Evolutionary conservation across 1,140 invertebrate species (phyloP), one percentile per base, ranked within the genome.

Genomic region (Megalonaias nervosa): DNA sequence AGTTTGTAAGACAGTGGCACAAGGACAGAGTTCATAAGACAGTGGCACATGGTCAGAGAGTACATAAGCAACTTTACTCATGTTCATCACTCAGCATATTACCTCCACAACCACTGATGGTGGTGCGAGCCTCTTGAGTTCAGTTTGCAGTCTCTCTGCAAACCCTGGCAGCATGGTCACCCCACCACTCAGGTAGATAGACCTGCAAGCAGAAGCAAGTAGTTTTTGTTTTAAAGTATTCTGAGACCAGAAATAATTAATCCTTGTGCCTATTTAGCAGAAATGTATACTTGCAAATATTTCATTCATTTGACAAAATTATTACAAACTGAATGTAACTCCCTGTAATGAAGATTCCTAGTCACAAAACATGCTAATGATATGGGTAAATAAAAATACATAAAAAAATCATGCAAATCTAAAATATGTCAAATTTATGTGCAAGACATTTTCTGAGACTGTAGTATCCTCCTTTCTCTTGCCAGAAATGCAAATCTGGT

Each of bases 111-210:
- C 90, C n/a, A 94, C 89, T 73, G 92, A 91, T 16, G 91, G 89
- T 12, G 93, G 93, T 17, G 92, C 92, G 31, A 94, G 81, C 77
- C 93, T 93, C 55, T 89, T 89, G 5, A 94, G 80, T 87, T 94
- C 94, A 23, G 77, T 81, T 83, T 94, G 89, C 11, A 94, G 86
- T 77, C 94, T 85, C 71, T 93, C 93, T n/a, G 91, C 90, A 85
- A 94, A 92, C 26, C 93, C 94, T 48, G 93, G 93, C 55, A 94
- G 82, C 82, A 93, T 88, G 17, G 93, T 93, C 23, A 93, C 91
- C 48, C 94, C 94, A 55, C 93, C 93, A 88, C 89, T 91, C 59
- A 93, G 77, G 81, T 91, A 93, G 64, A 93, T 91, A 75, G 91
- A 91, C 82, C 88, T 93, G 84, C 75, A 91, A 92, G 75, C 70